These are phyloP conservation scores for Fragum fragum DNA, from an alignment of 2,888 invertebrate genomes.

Conservation along the genomic window DNA sequence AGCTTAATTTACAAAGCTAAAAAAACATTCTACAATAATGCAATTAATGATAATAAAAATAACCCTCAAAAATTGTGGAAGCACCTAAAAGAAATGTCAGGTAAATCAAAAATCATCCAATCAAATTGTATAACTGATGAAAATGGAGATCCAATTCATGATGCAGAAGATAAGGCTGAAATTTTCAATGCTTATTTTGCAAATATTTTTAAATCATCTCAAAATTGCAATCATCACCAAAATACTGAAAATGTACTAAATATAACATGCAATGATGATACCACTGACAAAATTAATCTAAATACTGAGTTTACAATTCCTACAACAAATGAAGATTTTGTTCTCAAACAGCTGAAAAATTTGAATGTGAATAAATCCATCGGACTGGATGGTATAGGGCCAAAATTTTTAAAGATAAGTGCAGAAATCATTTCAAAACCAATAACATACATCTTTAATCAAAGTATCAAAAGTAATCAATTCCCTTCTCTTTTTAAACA, in stretches of 20 bases:
- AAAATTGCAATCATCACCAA: not conserved
- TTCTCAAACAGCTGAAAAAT: no score
- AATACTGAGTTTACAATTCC: not conserved
- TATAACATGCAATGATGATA: not conserved
- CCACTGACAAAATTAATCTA: not conserved
- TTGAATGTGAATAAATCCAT: slow-evolving; percentile 3
- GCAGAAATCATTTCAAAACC: no score
- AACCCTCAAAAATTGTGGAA: slow-evolving; percentile 19
- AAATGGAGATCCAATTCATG: not conserved
- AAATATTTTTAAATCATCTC: not conserved
- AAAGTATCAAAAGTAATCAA: slow-evolving; percentile 2
- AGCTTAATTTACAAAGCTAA: not conserved
- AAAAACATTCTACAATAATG: not conserved
- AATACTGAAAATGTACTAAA: not conserved
- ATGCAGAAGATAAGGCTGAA: not conserved
- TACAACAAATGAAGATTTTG: no score
- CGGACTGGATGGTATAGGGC: not conserved
- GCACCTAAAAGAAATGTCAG: not conserved
- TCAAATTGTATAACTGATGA: not conserved
- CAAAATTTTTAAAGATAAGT: no score
- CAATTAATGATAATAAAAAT: slow-evolving; percentile 24
- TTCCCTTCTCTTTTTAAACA: not conserved
- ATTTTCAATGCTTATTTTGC: not conserved
- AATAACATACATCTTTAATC: no score
- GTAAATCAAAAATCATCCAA: not conserved